Evolutionary conservation across 2,888 invertebrate species (phyloP).

Genomic region (Agrenia bidenticulata): DNA sequence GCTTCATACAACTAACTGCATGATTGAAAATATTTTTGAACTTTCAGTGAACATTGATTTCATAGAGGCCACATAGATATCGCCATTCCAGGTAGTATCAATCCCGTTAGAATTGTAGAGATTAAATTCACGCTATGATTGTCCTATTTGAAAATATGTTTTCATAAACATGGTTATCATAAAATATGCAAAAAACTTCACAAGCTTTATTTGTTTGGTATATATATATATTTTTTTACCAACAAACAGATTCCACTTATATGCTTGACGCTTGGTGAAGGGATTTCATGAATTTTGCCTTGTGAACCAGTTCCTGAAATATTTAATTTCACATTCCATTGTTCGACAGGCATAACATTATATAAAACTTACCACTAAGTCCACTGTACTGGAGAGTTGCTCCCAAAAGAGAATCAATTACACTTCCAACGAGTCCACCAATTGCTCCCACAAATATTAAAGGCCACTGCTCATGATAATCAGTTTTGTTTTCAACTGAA

Average conservation of each 20-base stretch:
- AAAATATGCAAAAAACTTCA: too few species aligned
- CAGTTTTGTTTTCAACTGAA: slow-evolving; percentile 7
- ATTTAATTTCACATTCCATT: slow-evolving; percentile 1
- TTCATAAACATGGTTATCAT: too few species aligned
- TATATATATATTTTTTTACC: not conserved
- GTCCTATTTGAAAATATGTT: slow-evolving; percentile 59
- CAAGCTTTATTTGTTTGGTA: slow-evolving; percentile 77
- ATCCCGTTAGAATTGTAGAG: slow-evolving; percentile 72
- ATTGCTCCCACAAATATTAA: slow-evolving; percentile 70
- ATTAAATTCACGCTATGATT: slow-evolving; percentile 87
- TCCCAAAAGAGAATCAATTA: slow-evolving; percentile 80
- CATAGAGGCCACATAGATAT: slow-evolving; percentile 61
- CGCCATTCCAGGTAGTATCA: slow-evolving; percentile 69
- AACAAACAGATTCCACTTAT: slow-evolving; percentile 74
- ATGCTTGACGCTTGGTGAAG: slow-evolving; percentile 69
- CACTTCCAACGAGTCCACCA: slow-evolving; percentile 76
- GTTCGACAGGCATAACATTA: not conserved
- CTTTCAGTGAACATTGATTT: not conserved
- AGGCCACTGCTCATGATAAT: slow-evolving; percentile 78
- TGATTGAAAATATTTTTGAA: too few species aligned
- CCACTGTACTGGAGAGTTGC: slow-evolving; percentile 86
- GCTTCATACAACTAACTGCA: too few species aligned
- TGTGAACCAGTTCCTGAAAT: slow-evolving; percentile 35
- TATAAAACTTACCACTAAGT: slow-evolving; percentile 55
- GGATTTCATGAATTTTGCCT: slow-evolving; percentile 63